A percentile compares a stretch with the other conserved stretches of the same genome.
phyloP scores from a whole-genome alignment of 2,888 invertebrate species.

The Drosophila anomelani region DNA sequence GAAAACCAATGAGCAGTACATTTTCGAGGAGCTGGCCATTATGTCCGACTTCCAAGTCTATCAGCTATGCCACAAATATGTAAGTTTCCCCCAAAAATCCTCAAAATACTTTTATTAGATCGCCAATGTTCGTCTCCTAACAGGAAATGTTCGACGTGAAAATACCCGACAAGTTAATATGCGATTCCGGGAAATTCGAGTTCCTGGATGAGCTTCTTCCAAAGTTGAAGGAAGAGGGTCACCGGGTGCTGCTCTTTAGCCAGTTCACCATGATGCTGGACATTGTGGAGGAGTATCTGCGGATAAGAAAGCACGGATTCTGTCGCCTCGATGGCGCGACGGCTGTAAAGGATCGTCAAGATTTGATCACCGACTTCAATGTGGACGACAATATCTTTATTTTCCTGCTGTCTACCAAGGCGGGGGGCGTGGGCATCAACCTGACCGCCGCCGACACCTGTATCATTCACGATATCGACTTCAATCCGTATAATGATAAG shows the following conservation, averaged over 20 bases:
- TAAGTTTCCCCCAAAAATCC: conserved; percentile 50
- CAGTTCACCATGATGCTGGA: conserved; percentile 98
- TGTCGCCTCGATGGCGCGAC: conserved; percentile 96
- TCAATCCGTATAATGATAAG: conserved; percentile 99
- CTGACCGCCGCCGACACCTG: conserved; percentile 97
- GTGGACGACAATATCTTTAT: conserved; percentile 91
- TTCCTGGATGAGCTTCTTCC: conserved; percentile 92
- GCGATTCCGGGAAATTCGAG: conserved; percentile 94
- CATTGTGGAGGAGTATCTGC: conserved; percentile 94
- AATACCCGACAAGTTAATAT: conserved; percentile 89
- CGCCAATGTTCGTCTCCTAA: conserved; percentile 46
- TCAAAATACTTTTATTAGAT: conserved; percentile 62
- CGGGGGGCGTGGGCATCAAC: conserved; percentile 98
- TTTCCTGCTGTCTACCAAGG: conserved; percentile 96
- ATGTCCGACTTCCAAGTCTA: conserved; percentile 97
- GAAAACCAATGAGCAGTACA: conserved; percentile 91
- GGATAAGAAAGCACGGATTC: conserved; percentile 89
- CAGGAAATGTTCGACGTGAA: conserved; percentile 88
- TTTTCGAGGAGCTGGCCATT: conserved; percentile 94
- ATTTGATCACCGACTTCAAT: conserved; percentile 95
- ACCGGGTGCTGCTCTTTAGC: conserved; percentile 96
- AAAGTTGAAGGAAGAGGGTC: conserved; percentile 89
- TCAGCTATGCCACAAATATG: conserved; percentile 89
- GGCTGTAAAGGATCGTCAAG: conserved; percentile 93
- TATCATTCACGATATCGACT: conserved; percentile 98